These are phyloP conservation scores for Leptopilina drosophilae DNA, from an alignment of 2,888 invertebrate species.

Conservation along the genomic window DNA sequence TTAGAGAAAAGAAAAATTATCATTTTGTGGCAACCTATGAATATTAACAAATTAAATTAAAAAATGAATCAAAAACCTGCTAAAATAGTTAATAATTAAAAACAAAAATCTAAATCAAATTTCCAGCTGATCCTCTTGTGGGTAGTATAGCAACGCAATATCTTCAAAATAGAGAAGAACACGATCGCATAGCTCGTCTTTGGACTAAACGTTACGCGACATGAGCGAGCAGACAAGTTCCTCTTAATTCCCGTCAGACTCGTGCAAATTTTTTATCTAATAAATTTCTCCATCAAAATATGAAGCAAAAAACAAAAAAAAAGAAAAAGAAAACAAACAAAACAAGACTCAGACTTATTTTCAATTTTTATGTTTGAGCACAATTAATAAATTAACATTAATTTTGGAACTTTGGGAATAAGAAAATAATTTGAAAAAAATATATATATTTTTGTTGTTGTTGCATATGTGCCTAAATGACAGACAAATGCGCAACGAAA, in stretches of 20 bases:
- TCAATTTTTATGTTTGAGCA: conserved; percentile 49
- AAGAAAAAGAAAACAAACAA: no score
- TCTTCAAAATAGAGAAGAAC: conserved; percentile 97
- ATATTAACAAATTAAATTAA: conserved; percentile 43
- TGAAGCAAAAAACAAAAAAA: not conserved
- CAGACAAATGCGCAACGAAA: conserved; percentile 61
- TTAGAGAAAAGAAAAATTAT: no score
- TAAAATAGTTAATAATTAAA: not conserved
- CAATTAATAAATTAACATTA: not conserved
- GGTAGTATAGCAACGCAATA: conserved; percentile 99
- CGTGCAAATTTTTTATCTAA: conserved; percentile 67
- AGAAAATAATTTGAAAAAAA: conserved; percentile 53
- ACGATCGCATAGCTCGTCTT: conserved; percentile 97
- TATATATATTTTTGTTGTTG: conserved; percentile 62
- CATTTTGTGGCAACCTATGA: no score
- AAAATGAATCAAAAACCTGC: no score
- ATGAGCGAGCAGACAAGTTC: conserved; percentile 79
- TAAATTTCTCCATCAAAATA: conserved; percentile 54
- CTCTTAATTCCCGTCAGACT: conserved; percentile 66
- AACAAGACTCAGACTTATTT: conserved; percentile 51
- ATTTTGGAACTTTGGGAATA: conserved; percentile 4
- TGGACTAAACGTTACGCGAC: conserved; percentile 99
- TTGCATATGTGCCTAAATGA: conserved; percentile 65
- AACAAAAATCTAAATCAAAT: conserved; percentile 42
- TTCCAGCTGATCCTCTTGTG: conserved; percentile 95